These are phyloP conservation scores for Takifugu rubripes DNA, from an alignment of 2,797 vertebrate species.

Conservation along the genomic window DNA sequence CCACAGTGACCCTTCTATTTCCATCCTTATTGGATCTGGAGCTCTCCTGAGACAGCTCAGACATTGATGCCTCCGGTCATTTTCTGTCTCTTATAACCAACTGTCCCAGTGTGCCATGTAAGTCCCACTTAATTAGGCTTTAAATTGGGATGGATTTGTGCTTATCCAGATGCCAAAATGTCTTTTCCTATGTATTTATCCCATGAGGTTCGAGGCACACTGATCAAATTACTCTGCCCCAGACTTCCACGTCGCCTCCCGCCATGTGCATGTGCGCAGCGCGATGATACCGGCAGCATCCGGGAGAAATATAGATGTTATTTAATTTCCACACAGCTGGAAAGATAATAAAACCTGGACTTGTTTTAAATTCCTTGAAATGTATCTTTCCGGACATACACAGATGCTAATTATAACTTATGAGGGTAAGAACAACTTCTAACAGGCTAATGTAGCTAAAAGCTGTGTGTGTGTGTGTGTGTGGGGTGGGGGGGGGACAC, in stretches of 20 bases:
- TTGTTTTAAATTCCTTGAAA: not conserved
- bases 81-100: conserved; percentile 58
- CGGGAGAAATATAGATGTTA: no score
- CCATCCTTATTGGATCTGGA: conserved; percentile 64
- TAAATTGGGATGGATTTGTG: conserved; percentile 71
- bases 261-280: no score
- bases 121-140: conserved; percentile 73
- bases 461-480: conserved; percentile 31
- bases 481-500: conserved; percentile 37
- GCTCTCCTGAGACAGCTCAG: conserved; percentile 47
- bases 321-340: no score
- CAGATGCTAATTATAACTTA: not conserved
- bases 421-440: no score
- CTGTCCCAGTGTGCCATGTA: conserved; percentile 55
- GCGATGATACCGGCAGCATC: no score
- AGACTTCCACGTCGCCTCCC: conserved; percentile 30
- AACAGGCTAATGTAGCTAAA: no score
- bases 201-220: conserved; percentile 56
- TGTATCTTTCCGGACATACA: not conserved
- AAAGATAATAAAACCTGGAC: not conserved
- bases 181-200: conserved; percentile 67
- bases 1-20: conserved; percentile 48
- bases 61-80: conserved; percentile 57
- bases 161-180: conserved; percentile 63
- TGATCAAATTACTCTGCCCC: conserved; percentile 65